phyloP scores from a whole-genome alignment of 2,113 vertebrate species.

The Centrocercus urophasianus region DNA sequence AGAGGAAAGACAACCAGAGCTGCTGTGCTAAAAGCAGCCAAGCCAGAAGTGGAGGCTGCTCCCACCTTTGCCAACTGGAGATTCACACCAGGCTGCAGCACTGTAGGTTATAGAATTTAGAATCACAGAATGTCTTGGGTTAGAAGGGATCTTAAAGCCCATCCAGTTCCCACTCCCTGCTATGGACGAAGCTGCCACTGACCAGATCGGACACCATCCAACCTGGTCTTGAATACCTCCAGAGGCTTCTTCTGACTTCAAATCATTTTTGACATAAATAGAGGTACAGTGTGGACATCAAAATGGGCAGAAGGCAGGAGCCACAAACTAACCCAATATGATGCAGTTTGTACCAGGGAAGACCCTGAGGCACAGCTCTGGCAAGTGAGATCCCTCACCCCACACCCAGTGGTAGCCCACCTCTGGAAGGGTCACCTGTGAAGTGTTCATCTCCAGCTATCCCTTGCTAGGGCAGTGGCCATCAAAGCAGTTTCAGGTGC shows the following conservation, averaged over 20 bases:
- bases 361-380: rapidly evolving
- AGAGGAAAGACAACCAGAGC: neutral
- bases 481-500: neutral
- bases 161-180: neutral
- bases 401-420: rapidly evolving
- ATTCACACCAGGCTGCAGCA: neutral
- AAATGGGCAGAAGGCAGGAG: neutral
- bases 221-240: neutral
- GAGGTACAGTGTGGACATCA: rapidly evolving
- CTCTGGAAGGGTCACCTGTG: rapidly evolving
- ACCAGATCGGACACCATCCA: neutral
- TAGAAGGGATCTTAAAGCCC: neutral
- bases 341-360: rapidly evolving
- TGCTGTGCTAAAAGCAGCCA: neutral
- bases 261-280: neutral
- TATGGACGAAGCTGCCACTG: neutral
- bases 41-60: neutral
- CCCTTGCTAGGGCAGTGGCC: rapidly evolving
- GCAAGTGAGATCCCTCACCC: rapidly evolving
- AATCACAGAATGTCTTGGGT: neutral
- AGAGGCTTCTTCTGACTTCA: neutral
- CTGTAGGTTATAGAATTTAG: neutral
- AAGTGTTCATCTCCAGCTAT: rapidly evolving
- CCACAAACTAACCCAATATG: rapidly evolving
- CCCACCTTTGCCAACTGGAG: neutral